A percentile compares a stretch with the other conserved stretches of the same genome.
Conservation (phyloP, 2,113 vertebrate genomes). For the Alligator sinensis region DNA sequence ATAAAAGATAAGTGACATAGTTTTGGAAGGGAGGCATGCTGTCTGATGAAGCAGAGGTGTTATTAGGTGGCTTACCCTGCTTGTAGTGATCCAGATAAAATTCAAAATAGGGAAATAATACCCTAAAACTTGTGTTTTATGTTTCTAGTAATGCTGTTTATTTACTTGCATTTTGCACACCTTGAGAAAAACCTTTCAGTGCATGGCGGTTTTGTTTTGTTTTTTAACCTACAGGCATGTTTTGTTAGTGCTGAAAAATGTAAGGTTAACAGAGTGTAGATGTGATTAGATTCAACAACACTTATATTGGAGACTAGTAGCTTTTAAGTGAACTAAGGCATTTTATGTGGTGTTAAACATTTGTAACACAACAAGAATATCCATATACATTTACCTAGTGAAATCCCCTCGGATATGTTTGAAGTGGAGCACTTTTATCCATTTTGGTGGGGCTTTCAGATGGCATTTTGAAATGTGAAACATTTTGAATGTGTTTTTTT, state of each 20-base stretch:
- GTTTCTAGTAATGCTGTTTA: background rate
- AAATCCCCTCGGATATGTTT: background rate
- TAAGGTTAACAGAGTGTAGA: background rate
- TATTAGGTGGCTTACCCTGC: background rate
- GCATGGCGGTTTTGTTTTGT: background rate
- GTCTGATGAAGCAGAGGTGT: background rate
- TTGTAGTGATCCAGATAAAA: background rate
- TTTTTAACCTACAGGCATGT: background rate
- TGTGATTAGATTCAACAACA: background rate
- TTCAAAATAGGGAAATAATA: background rate
- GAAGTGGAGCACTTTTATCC: background rate
- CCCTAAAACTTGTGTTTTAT: background rate
- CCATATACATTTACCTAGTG: background rate
- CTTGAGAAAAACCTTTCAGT: background rate
- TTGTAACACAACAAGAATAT: background rate
- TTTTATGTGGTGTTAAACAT: background rate
- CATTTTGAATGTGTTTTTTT: background rate
- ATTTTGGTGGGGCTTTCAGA: background rate
- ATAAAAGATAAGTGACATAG: background rate
- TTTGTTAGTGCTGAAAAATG: background rate
- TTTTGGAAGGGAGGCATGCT: background rate
- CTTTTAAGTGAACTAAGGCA: background rate
- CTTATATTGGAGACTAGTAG: background rate
- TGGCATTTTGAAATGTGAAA: background rate
- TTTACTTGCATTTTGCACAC: background rate